Conservation (phyloP, 2,797 vertebrate genomes). For the Lagodon rhomboides region DNA sequence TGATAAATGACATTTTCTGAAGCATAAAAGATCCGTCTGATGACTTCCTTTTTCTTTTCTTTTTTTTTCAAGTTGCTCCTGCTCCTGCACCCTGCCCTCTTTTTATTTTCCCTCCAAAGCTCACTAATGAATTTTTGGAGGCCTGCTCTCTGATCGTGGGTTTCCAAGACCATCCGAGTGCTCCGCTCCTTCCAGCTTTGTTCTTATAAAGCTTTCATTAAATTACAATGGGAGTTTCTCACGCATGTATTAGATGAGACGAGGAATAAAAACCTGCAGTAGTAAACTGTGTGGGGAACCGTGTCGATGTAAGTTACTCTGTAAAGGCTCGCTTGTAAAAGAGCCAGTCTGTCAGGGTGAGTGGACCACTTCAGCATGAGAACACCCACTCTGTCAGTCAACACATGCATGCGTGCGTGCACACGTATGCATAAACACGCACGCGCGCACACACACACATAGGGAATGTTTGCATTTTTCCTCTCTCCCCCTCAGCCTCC, state of each 20-base stretch:
- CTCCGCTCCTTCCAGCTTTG: conserved; percentile 72
- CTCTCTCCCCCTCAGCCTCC: conserved; percentile 35
- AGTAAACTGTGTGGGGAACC: conserved; percentile 53
- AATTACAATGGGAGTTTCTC: conserved; percentile 77
- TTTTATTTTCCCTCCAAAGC: conserved; percentile 68
- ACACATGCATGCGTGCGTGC: conserved; percentile 8
- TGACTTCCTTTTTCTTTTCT: conserved; percentile 18
- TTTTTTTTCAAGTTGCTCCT: conserved; percentile 29
- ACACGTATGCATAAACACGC: conserved; percentile 8
- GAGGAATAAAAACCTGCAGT: conserved; percentile 41
- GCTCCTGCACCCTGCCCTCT: conserved; percentile 29
- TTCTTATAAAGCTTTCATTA: conserved; percentile 75
- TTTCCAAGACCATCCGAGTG: conserved; percentile 67
- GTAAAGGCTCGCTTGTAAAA: conserved; percentile 49
- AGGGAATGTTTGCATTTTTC: conserved; percentile 68
- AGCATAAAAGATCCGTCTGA: conserved; percentile 58
- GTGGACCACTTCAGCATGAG: conserved; percentile 68
- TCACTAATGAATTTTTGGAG: conserved; percentile 83
- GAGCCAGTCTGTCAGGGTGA: conserved; percentile 57
- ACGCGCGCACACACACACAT: conserved; percentile 17
- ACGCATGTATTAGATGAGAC: conserved; percentile 63
- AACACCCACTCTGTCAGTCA: conserved; percentile 71
- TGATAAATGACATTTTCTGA: conserved; percentile 65
- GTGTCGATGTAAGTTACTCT: conserved; percentile 56
- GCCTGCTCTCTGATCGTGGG: conserved; percentile 56